phyloP scores from a whole-genome alignment of 2,113 vertebrate genomes.

The Pituophis catenifer region DNA sequence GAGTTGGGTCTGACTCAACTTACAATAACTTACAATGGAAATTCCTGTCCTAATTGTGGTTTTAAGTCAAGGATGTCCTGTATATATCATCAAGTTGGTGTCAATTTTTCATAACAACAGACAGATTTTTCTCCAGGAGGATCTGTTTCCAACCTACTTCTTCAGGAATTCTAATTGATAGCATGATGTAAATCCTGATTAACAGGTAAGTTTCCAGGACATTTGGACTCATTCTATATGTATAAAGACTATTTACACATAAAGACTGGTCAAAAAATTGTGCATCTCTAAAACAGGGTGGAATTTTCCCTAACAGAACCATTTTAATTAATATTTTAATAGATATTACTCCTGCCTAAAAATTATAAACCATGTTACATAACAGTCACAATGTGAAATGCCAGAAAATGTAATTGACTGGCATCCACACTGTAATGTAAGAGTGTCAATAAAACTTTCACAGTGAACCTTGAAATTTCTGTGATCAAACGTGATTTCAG shows the following conservation, averaged over 20 bases:
- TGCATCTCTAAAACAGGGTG: not conserved
- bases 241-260: not conserved
- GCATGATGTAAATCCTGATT: not conserved
- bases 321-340: not conserved
- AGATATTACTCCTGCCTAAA: not conserved
- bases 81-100: not conserved
- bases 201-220: not conserved
- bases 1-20: not conserved
- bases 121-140: not conserved
- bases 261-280: not conserved
- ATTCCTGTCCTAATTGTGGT: not conserved
- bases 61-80: not conserved
- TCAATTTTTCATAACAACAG: not conserved
- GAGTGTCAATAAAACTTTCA: not conserved
- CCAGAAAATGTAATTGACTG: not conserved
- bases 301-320: not conserved
- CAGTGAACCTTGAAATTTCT: not conserved
- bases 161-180: not conserved
- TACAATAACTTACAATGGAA: not conserved
- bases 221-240: not conserved
- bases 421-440: not conserved
- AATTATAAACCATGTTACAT: not conserved
- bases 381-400: not conserved
- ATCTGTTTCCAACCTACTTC: not conserved
- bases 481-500: not conserved